Conservation (phyloP, 2,113 vertebrate species). For the Gadus macrocephalus region DNA sequence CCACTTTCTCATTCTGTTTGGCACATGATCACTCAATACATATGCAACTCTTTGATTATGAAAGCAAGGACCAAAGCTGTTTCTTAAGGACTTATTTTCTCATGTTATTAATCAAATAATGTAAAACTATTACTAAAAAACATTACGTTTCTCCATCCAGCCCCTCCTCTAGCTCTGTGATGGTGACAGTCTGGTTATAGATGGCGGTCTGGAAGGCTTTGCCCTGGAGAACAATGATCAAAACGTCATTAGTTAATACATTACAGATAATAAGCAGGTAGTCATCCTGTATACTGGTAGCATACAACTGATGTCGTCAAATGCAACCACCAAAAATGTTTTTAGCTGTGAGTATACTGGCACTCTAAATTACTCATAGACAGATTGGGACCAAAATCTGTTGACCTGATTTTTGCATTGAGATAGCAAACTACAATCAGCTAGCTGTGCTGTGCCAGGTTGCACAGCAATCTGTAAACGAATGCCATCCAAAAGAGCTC, state of each 20-base stretch:
- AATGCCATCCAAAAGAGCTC: too few relatives aligned
- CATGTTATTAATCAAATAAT: background rate
- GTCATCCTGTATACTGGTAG: background rate
- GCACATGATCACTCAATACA: too few relatives aligned
- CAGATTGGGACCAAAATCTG: too few relatives aligned
- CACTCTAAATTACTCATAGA: too few relatives aligned
- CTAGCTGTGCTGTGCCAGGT: too few relatives aligned
- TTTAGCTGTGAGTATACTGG: too few relatives aligned
- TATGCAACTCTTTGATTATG: background rate
- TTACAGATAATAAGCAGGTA: background rate
- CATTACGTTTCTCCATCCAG: slow-evolving; percentile 76
- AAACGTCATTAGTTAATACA: background rate
- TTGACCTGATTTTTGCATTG: too few relatives aligned
- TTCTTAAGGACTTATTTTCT: background rate
- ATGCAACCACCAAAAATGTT: too few relatives aligned
- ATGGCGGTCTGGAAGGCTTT: slow-evolving; percentile 67
- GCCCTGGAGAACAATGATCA: slow-evolving; percentile 46
- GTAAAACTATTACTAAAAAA: background rate
- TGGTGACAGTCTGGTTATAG: slow-evolving; percentile 77
- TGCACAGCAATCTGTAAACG: too few relatives aligned
- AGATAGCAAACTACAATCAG: too few relatives aligned
- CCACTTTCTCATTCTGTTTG: too few relatives aligned
- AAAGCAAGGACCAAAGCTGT: background rate
- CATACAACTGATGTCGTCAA: too few relatives aligned
- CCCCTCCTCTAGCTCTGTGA: slow-evolving; percentile 71